phyloP scores from a whole-genome alignment of 2,888 invertebrate genomes.

The Drosophila infuscata region DNA sequence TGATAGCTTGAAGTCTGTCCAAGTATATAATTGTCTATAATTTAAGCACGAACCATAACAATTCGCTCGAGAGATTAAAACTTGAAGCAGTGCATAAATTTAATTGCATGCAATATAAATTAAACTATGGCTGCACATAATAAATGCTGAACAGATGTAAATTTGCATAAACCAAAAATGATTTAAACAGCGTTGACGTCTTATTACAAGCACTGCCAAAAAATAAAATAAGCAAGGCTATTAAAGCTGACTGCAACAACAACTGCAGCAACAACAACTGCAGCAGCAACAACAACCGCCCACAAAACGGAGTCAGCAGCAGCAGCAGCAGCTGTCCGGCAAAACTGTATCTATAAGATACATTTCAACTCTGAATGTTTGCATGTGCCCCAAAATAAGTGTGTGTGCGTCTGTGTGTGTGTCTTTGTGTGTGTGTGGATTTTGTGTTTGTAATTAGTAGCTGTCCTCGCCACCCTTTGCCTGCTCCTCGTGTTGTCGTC shows the following conservation, averaged over 20 bases:
- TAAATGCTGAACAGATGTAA: constrained; percentile 29
- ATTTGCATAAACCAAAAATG: constrained; percentile 43
- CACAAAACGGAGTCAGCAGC: constrained; percentile 11
- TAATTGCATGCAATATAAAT: constrained; percentile 6
- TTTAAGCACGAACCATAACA: not conserved
- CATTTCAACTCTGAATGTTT: constrained; percentile 38
- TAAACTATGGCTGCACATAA: constrained; percentile 12
- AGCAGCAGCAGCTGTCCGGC: constrained; percentile 27
- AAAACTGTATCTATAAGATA: constrained; percentile 52
- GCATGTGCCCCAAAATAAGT: constrained; percentile 33
- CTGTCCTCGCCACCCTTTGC: constrained; percentile 24
- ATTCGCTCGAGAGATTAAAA: not conserved
- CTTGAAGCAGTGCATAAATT: constrained; percentile 6
- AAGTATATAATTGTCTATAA: not conserved
- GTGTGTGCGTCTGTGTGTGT: constrained; percentile 6
- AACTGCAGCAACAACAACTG: constrained; percentile 28
- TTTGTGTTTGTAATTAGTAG: constrained; percentile 67
- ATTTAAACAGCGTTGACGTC: constrained; percentile 76
- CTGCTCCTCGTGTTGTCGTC: not conserved
- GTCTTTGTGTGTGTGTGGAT: not conserved
- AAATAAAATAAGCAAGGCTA: constrained; percentile 26
- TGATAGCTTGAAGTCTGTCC: not conserved
- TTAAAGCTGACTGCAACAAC: constrained; percentile 28
- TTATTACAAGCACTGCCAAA: constrained; percentile 72
- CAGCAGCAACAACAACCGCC: constrained; percentile 31